Evolutionary conservation across 2,888 invertebrate species (phyloP).

Genomic region (Apamea epomidion): DNA sequence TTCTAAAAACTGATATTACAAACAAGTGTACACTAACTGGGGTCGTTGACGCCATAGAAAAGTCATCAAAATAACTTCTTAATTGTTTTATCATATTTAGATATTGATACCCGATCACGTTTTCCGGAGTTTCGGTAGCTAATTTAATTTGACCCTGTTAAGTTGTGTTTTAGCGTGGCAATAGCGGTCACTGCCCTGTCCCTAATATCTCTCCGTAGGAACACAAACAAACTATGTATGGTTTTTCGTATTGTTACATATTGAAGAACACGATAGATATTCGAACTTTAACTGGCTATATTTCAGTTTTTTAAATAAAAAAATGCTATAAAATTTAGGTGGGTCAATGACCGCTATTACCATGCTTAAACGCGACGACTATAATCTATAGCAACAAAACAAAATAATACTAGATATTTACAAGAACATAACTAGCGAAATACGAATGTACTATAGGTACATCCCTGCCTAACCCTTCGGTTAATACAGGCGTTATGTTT

Average conservation of each 20-base stretch:
- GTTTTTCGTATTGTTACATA: neutral
- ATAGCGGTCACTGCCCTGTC: neutral
- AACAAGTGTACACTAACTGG: no score
- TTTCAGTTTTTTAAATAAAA: neutral
- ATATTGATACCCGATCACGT: no score
- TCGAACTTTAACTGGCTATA: neutral
- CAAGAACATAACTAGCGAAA: slow-evolving; percentile 16
- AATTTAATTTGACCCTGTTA: no score
- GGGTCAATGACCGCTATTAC: neutral
- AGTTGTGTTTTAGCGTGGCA: neutral
- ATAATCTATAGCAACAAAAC: slow-evolving; percentile 22
- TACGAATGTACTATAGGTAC: neutral
- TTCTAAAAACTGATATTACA: no score
- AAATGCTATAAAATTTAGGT: neutral
- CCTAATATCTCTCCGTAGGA: neutral
- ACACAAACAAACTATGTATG: neutral
- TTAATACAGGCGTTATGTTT: neutral
- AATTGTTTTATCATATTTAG: no score
- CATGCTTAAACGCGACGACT: neutral
- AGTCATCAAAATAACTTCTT: no score
- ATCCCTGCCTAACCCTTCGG: no score
- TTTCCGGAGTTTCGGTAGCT: no score
- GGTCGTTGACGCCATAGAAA: no score
- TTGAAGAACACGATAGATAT: neutral
- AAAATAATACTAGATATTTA: slow-evolving; percentile 29